A percentile compares a stretch with the other conserved stretches of the same genome.
Evolutionary conservation across 2,888 invertebrate genomes (phyloP).

Genomic region (Philaethria dido): DNA sequence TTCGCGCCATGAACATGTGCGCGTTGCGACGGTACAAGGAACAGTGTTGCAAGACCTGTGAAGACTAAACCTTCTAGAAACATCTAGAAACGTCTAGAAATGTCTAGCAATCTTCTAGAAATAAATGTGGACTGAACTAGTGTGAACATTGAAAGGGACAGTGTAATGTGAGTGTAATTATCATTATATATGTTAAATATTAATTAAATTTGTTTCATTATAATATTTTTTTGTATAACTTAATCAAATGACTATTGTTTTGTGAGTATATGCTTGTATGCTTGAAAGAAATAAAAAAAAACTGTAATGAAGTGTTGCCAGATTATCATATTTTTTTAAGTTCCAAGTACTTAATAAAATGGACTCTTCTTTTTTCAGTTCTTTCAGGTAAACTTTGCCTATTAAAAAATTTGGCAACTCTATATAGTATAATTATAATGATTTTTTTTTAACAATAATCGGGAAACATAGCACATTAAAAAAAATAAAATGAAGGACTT

Average conservation of each 20-base stretch:
- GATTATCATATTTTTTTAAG: not conserved
- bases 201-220: not conserved
- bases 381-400: too few species aligned
- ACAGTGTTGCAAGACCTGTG: conserved; percentile 94
- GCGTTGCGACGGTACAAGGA: conserved; percentile 91
- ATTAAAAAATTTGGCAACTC: not conserved
- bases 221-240: not conserved
- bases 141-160: not conserved
- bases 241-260: not conserved
- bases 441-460: too few species aligned
- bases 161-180: conserved; percentile 15
- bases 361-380: too few species aligned
- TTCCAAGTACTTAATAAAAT: too few species aligned
- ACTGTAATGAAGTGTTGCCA: not conserved
- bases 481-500: too few species aligned
- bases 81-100: conserved; percentile 3
- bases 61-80: conserved; percentile 52
- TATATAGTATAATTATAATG: too few species aligned
- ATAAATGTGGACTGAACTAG: conserved; percentile 13
- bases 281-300: not conserved
- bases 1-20: conserved; percentile 94
- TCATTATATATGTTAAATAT: not conserved
- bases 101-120: not conserved
- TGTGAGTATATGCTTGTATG: not conserved
- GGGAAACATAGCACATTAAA: too few species aligned